Evolutionary conservation across 2,888 invertebrate genomes (phyloP), one percentile per base, ranked within the genome.

Genomic region (Acrobasis repandana): DNA sequence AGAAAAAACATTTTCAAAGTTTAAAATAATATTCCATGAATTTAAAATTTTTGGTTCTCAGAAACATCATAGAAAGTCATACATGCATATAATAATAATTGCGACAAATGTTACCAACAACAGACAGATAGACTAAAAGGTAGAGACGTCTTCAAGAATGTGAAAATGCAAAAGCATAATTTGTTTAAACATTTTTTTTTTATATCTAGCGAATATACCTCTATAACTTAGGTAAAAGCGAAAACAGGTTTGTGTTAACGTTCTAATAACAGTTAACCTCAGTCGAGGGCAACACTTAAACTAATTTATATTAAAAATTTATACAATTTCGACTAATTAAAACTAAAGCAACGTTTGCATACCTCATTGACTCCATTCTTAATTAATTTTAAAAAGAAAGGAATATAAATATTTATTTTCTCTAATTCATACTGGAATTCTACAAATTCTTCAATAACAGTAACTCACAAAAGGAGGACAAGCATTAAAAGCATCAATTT

Each of bases 381-480:
- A 58, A 36, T 58, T 49, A 34, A 34, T 48, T 47, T 56, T 15
- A 8, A 20, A 57, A 18, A 16, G 47, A 33, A 57, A 33, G 58
- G 33, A 33, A 16, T 49, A 49, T 34, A n/a, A 57, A 28, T 47
- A 28, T 57, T 47, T 33, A 47, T 54, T 38, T 54, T 11, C 16
- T n/a, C 33, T 47, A 57, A 57, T 57, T 48, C 48, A 49, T 34
- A 36, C 49, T 18, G 49, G 16, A 49, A 15, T 58, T 49, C 49
- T 49, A 18, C 34, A 16, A 49, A 28, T 58, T 49, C 49, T 58
- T 16, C 34, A 16, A 49, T 58, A 58, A 58, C 58, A 58, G 58
- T 58, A 58, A 49, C 36, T 58, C 16, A 48, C 14, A 58, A 49
- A 57, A 58, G 16, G 58, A 49, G 58, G 49, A 58, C 58, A n/a